These are phyloP conservation scores for Chrysolina haemoptera DNA, from an alignment of 2,888 invertebrate species.

Conservation along the genomic window DNA sequence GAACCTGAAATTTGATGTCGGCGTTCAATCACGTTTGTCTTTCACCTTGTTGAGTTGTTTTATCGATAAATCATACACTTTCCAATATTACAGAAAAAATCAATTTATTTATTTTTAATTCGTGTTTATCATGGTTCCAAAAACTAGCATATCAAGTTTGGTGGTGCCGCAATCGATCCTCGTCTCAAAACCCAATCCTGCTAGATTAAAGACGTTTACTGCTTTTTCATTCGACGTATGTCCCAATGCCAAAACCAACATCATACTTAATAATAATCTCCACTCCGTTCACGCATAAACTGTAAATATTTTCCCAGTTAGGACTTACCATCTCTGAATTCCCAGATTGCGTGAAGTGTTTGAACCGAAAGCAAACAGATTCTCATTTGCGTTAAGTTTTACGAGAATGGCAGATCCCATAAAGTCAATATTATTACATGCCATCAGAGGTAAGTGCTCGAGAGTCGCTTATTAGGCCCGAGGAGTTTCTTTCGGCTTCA, in stretches of 20 bases:
- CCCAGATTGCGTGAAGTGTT: slow-evolving; percentile 17
- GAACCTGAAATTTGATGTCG: too few relatives aligned
- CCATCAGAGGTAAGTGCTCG: slow-evolving; percentile 22
- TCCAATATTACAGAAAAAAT: too few relatives aligned
- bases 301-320: slow-evolving; percentile 4
- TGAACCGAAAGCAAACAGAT: slow-evolving; percentile 19
- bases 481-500: slow-evolving; percentile 11
- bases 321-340: slow-evolving; percentile 15
- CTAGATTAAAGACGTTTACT: not conserved
- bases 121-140: too few relatives aligned
- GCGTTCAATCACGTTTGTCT: too few relatives aligned
- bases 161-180: too few relatives aligned
- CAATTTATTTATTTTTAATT: too few relatives aligned
- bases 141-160: too few relatives aligned
- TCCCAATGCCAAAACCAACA: not conserved
- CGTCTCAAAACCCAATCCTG: too few relatives aligned
- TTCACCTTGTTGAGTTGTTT: too few relatives aligned
- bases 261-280: not conserved
- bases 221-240: not conserved
- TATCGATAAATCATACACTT: too few relatives aligned
- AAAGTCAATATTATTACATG: slow-evolving; percentile 21
- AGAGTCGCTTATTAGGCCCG: slow-evolving; percentile 9
- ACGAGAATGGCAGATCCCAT: slow-evolving; percentile 18
- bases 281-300: slow-evolving; percentile 1
- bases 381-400: slow-evolving; percentile 17